Percentiles rank a stretch among this genome's conserved stretches.
phyloP scores from a whole-genome alignment of 2,888 invertebrate species.

The Antheraea yamamai region DNA sequence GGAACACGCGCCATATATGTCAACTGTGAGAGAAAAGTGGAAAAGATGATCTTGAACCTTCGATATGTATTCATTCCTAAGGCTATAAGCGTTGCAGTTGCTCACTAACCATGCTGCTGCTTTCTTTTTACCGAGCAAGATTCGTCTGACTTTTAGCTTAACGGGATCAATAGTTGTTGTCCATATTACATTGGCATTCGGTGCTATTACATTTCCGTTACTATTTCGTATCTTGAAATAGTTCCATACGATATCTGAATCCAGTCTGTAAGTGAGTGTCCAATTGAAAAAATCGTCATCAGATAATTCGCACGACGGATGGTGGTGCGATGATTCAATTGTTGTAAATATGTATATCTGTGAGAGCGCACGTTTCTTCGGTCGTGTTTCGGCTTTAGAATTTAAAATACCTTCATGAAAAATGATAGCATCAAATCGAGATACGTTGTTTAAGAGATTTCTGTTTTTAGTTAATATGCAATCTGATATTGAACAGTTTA shows the following conservation, averaged over 20 bases:
- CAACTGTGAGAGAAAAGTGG: conserved; percentile 50
- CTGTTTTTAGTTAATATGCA: conserved; percentile 47
- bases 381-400: conserved; percentile 27
- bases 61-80: conserved; percentile 48
- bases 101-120: conserved; percentile 59
- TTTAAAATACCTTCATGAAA: conserved; percentile 42
- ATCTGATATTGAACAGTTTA: conserved; percentile 42
- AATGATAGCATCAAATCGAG: conserved; percentile 48
- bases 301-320: conserved; percentile 52
- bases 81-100: conserved; percentile 45
- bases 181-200: conserved; percentile 44
- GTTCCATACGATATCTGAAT: conserved; percentile 58
- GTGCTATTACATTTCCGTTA: conserved; percentile 46
- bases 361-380: conserved; percentile 32
- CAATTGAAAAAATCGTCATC: conserved; percentile 60
- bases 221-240: conserved; percentile 52
- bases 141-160: conserved; percentile 33
- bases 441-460: conserved; percentile 39
- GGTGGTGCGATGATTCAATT: conserved; percentile 44
- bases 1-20: conserved; percentile 52
- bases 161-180: conserved; percentile 31
- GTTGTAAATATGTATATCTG: conserved; percentile 55
- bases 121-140: conserved; percentile 48
- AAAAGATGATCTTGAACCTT: conserved; percentile 54
- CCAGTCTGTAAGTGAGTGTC: conserved; percentile 60